phyloP scores from a whole-genome alignment of 2,797 vertebrate genomes.

The Bucorvus abyssinicus region DNA sequence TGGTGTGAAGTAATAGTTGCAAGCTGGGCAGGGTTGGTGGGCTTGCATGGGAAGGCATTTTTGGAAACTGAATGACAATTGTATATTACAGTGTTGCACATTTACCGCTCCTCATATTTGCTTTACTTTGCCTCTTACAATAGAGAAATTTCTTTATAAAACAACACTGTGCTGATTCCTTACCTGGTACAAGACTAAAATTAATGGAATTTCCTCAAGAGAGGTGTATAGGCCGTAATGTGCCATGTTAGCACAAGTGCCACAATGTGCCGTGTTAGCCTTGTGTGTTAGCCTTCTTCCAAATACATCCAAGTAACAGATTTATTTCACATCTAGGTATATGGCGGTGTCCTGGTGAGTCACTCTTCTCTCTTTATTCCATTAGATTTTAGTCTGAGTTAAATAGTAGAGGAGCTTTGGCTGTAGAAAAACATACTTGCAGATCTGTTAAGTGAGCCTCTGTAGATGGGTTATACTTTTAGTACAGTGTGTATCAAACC shows the following conservation, averaged over 20 bases:
- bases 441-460: not conserved
- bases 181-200: not conserved
- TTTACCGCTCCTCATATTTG: not conserved
- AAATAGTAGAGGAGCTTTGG: not conserved
- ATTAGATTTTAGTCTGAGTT: not conserved
- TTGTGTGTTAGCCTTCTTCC: not conserved
- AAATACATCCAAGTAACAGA: not conserved
- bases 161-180: not conserved
- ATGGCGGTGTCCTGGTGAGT: not conserved
- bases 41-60: slow-evolving; percentile 27
- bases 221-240: not conserved
- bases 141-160: not conserved
- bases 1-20: not conserved
- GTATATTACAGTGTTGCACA: not conserved
- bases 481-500: not conserved
- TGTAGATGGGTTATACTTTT: not conserved
- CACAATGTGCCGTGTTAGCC: not conserved
- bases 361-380: not conserved
- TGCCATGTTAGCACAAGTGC: not conserved
- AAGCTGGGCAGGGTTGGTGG: not conserved
- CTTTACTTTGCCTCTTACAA: not conserved
- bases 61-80: not conserved
- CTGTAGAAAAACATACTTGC: not conserved
- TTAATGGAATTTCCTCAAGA: not conserved
- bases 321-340: not conserved